Evolutionary conservation across 2,797 vertebrate genomes (phyloP).

Genomic region (Gymnothorax javanicus): DNA sequence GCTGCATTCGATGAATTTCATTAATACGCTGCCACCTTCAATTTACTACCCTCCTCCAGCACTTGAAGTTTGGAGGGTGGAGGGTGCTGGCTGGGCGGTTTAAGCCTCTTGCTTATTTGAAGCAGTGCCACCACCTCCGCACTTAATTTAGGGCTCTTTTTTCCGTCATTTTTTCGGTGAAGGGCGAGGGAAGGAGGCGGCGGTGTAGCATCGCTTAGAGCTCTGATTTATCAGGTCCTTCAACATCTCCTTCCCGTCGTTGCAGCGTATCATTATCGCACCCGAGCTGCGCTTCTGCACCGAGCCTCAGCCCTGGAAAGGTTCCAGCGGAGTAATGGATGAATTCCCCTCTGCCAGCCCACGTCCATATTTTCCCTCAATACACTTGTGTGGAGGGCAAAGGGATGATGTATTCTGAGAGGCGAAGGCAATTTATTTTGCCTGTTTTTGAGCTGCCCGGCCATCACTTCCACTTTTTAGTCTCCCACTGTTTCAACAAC

Average conservation of each 20-base stretch:
- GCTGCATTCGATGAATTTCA: constrained; percentile 11
- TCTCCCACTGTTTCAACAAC: not conserved
- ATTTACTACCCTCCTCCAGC: constrained; percentile 4
- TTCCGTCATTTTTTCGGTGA: not conserved
- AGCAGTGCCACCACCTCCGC: not conserved
- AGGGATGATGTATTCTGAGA: not conserved
- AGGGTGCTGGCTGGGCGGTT: not conserved
- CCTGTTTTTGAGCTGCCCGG: not conserved
- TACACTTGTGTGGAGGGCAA: constrained; percentile 4
- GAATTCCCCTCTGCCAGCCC: not conserved
- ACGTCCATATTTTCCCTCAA: not conserved
- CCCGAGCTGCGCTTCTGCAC: not conserved
- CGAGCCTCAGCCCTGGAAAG: not conserved
- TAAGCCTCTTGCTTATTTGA: not conserved
- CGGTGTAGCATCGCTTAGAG: not conserved
- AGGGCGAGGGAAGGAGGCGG: not conserved
- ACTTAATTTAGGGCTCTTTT: not conserved
- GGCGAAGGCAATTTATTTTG: not conserved
- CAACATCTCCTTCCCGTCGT: not conserved
- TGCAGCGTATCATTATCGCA: not conserved
- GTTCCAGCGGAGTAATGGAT: not conserved
- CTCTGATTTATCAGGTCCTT: not conserved
- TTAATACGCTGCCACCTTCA: not conserved
- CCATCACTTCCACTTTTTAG: not conserved
- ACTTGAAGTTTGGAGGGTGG: not conserved